Conservation (phyloP, 2,113 vertebrate genomes). For the Spilogale gracilis region DNA sequence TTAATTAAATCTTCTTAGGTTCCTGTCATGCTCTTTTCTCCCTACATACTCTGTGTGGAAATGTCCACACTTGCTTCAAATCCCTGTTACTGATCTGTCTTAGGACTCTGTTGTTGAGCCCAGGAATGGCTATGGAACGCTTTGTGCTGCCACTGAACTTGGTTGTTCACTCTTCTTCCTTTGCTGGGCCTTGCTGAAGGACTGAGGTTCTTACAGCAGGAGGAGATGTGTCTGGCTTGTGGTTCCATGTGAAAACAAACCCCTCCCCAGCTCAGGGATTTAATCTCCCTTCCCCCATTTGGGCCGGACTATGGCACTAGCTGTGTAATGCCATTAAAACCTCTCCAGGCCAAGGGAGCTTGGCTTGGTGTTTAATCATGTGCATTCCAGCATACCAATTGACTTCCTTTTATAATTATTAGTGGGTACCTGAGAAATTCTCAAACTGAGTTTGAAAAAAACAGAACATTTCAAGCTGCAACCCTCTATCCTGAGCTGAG, state of each 20-base stretch:
- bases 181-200: neutral
- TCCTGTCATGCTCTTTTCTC: neutral
- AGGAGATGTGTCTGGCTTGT: neutral
- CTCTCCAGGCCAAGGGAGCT: neutral
- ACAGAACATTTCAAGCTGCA: neutral
- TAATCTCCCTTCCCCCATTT: neutral
- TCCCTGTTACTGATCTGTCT: neutral
- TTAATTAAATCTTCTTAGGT: neutral
- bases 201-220: neutral
- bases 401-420: conserved; percentile 41
- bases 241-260: neutral
- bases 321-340: neutral
- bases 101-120: neutral
- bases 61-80: neutral
- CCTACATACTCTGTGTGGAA: neutral
- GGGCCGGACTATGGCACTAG: neutral
- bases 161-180: neutral
- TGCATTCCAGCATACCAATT: neutral
- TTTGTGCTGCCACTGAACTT: neutral
- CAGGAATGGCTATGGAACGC: neutral
- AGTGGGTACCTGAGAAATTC: neutral
- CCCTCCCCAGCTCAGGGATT: neutral
- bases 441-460: conserved; percentile 22
- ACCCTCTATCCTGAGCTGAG: neutral
- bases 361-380: neutral